phyloP scores from a whole-genome alignment of 2,888 invertebrate genomes.

The Trichogramma evanescens region DNA sequence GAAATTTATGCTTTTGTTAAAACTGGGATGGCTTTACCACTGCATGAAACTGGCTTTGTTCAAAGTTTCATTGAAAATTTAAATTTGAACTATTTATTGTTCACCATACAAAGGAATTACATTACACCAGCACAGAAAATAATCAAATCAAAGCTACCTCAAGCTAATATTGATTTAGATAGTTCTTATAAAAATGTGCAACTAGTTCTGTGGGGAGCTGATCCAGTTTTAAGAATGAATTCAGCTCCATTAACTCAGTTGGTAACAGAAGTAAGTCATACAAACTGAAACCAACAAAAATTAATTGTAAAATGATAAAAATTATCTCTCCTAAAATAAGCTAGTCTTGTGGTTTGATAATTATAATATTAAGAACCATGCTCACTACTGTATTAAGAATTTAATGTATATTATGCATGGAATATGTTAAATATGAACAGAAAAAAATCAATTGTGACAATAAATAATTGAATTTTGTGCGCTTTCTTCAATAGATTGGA shows the following conservation, averaged over 20 bases:
- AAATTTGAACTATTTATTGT: conserved; percentile 26
- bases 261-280: conserved; percentile 33
- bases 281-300: neutral
- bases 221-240: conserved; percentile 35
- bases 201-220: conserved; percentile 38
- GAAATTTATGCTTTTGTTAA: conserved; percentile 39
- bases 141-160: conserved; percentile 27
- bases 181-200: conserved; percentile 34
- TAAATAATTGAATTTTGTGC: neutral
- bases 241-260: conserved; percentile 36
- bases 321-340: neutral
- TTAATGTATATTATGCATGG: neutral
- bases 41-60: conserved; percentile 32
- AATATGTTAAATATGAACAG: neutral
- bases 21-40: conserved; percentile 37
- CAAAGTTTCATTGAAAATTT: conserved; percentile 26
- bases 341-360: no score
- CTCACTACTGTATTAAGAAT: no score
- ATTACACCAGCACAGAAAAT: conserved; percentile 31
- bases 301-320: neutral
- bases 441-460: neutral
- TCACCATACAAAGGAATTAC: conserved; percentile 31
- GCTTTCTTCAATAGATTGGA: conserved; percentile 32
- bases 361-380: no score
- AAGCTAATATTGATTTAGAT: conserved; percentile 25